Base-by-base conservation (phyloP, 2,113 vertebrate genomes). In the Crotalus helleri region DNA sequence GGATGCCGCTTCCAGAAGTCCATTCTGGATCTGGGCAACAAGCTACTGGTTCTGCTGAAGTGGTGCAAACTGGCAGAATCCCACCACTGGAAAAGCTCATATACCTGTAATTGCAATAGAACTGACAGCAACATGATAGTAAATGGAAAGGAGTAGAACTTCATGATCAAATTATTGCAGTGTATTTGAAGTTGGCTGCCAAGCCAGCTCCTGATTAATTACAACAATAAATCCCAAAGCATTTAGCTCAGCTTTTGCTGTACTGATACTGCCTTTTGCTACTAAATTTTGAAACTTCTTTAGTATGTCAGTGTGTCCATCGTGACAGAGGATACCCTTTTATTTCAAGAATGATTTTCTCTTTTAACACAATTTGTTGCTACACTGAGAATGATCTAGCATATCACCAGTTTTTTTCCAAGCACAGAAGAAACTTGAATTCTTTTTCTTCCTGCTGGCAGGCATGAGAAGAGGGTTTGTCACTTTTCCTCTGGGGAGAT, bases 101-200 rank as follows among this genome's bases (percentile, higher is more conserved):
- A 51, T 51, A 44, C 44, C 44, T 44, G 44, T 44, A 51, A 95
- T 93, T 95, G 96, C 92, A 96, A 96, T 94, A 74, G 90, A 87
- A 92, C 9, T 49, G 88, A 96, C 95, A 87, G 90, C 87, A 93
- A 90, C 92, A 96, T 91, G 94, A 93, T 44, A 81, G 33, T 81
- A 21, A 81, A 96, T 93, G 95, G 95, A 86, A 93, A 97, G 95
- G 97, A 95, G 95, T 94, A 96, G 93, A 85, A 93, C 96, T 94
- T 95, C 94, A 92, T 61, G 96, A 97, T 95, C 94, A 95, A 97
- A 96, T 9, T 81, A 21, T 17, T 33, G 17, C 39, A 51, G 85
- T 93, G 59, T 55, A 94, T 54, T 90, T 94, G 92, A 95, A 9
- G 86, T 54, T 89, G 91, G 92, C 94, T 95, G 96, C 94, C n/a